Conservation (phyloP, 2,797 vertebrate species). For the Pseudochirops corinnae region DNA sequence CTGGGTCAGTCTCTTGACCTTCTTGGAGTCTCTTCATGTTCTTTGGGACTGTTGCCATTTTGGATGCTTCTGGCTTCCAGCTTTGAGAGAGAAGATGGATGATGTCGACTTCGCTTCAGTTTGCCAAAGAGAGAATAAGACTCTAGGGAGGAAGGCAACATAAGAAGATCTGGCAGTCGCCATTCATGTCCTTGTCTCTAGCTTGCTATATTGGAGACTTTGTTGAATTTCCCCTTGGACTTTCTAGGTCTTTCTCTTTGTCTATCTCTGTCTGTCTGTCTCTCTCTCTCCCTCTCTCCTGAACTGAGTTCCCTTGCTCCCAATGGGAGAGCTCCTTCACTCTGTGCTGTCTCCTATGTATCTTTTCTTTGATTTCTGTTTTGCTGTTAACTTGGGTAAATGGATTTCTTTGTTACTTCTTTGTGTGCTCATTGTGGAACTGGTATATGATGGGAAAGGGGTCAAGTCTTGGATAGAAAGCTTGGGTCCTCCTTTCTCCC, state of each 20-base stretch:
- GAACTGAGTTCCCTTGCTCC: background rate
- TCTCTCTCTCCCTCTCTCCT: background rate
- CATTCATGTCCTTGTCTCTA: background rate
- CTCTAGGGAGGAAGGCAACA: background rate
- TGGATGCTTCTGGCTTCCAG: background rate
- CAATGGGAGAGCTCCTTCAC: background rate
- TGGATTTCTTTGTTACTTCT: background rate
- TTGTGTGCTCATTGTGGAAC: background rate
- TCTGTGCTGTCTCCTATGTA: background rate
- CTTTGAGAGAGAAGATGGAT: background rate
- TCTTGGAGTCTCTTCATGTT: background rate
- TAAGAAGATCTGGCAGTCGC: background rate
- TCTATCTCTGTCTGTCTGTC: no score
- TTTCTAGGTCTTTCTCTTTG: background rate
- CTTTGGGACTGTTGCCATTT: background rate
- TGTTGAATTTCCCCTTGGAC: background rate
- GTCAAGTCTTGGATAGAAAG: background rate
- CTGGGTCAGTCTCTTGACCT: background rate
- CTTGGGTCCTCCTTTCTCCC: background rate
- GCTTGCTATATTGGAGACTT: background rate
- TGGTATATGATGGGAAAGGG: background rate
- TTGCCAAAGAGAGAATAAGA: background rate
- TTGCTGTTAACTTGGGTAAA: background rate
- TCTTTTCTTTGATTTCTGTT: background rate
- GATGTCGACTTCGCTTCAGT: background rate